Base-by-base conservation (phyloP, 2,113 vertebrate genomes). In the Argyrosomus japonicus region DNA sequence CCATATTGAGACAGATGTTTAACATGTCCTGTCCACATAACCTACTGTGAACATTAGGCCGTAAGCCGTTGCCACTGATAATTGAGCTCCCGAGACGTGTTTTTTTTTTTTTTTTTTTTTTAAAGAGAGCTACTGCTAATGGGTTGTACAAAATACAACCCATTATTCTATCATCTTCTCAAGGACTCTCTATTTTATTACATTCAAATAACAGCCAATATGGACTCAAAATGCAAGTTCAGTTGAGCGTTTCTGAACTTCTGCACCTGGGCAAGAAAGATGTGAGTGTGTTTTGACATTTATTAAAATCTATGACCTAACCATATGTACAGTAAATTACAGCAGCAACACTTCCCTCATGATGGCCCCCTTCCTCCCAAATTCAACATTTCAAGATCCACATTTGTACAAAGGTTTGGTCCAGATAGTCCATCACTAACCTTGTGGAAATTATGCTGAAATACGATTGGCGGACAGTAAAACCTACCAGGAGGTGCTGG, bases 1-100 rank as follows among this genome's bases (percentile, higher is more conserved):
- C 51, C 8, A 63, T 45, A 84, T 75, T 75, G 82, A 85, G 78
- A 87, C 62, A 65, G 64, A 82, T 80, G 76, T 69, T 73, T 36
- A 65, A 50, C 71, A 14, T 32, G 19, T 72, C 56, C 62, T 60
- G 56, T 67, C 43, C 69, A 77, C 23, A 73, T 27, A 56, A 63
- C 67, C 68, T 65, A n/a, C 21, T 50, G 36, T 58, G 67, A 62
- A 43, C 7, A 36, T 67, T 7, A n/a, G 48, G 47, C 5, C 1
- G 3, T 54, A 50, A 64, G 50, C 13, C 11, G 67, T 27, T 68
- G 73, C 72, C 21, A 17, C 40, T 12, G 61, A 57, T 54, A 1
- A 48, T 7, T 25, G 13, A 25, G 47, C 68, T 67, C 13, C 32
- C 15, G 14, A 27, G 14, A 72, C 60, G n/a, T n/a, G n/a, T n/a